Evolutionary conservation across 2,797 vertebrate genomes (phyloP).

Genomic region (Setipinna tenuifilis): DNA sequence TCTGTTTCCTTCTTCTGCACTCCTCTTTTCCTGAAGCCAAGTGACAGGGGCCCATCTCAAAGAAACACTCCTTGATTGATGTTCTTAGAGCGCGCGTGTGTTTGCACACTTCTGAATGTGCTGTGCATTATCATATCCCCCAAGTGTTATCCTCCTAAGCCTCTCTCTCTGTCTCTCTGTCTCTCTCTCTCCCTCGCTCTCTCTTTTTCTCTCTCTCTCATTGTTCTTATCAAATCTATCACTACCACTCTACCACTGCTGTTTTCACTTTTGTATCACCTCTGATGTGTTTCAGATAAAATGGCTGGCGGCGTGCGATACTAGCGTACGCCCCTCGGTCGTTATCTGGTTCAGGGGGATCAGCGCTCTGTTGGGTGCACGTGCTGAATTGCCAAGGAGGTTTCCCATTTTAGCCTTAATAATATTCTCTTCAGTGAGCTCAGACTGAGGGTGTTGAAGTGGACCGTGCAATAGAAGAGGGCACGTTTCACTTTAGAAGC

Average conservation of each 20-base stretch:
- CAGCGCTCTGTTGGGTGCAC: not conserved
- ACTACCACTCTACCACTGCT: not conserved
- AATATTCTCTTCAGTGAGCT: not conserved
- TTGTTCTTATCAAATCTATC: not conserved
- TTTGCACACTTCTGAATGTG: constrained; percentile 24
- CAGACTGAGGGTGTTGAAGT: not conserved
- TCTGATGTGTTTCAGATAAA: constrained; percentile 17
- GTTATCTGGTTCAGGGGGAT: not conserved
- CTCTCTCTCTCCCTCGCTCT: not conserved
- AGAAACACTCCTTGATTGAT: constrained; percentile 25
- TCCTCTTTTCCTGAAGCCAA: not conserved
- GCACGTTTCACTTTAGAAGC: not conserved
- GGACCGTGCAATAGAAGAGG: not conserved
- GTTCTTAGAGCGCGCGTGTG: not conserved
- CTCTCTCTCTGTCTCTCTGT: not conserved
- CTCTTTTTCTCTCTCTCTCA: not conserved
- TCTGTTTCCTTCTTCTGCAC: not conserved
- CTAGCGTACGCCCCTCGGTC: too few species aligned
- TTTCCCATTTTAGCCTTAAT: not conserved
- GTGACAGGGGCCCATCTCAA: constrained; percentile 13
- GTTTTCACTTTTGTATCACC: not conserved
- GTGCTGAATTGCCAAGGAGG: not conserved
- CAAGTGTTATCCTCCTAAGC: not conserved
- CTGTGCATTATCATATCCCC: not conserved
- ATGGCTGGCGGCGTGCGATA: not conserved